Evolutionary conservation across 2,888 invertebrate species (phyloP), one percentile per base, ranked within the genome.

Genomic region (Perdita meconis): DNA sequence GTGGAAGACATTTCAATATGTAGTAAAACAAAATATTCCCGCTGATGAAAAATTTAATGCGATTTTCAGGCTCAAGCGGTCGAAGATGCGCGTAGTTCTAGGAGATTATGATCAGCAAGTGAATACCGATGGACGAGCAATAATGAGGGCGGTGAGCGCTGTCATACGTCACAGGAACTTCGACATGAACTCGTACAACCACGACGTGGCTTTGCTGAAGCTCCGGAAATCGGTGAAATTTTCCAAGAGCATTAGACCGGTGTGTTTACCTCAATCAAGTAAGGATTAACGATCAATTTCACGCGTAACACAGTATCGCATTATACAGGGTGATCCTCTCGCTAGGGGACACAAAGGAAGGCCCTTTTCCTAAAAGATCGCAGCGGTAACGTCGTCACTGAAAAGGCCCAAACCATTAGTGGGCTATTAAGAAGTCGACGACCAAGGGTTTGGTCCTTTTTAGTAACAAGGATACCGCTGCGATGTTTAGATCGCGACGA

Each of bases 51-150:
- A 51, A 36, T 36, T n/a, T 30, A 6, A 40, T n/a, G 36, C 30
- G 1, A 16, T 38, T 65, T 42, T 5, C 22, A 97, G 97, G 85
- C 91, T 97, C 44, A 95, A 96, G 88, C 94, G 96, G 47, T 96
- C 97, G 0, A 97, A 96, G 92, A 97, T 97, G 82, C 94, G 97
- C 40, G 95, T 97, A 2, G 95, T 97, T 80, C 94, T 97, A 44
- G 97, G 97, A 0, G 97, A 97, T 92, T 96, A 97, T 89, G 97
- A 97, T 90, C 97, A 97, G 92, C 96, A 96, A 61, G 94, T 96
- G 30, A 96, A 96, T 0, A 94, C 95, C 0, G 97, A 97, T 89
- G 95, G 96, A 8, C 94, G 95, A 2, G 96, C 97, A 16, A 95
- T 97, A 87, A 97, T 97, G 95, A 93, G 97, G 77, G 96, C 96